Conservation (phyloP, 2,113 vertebrate species). For the human (Homo sapiens) region DNA sequence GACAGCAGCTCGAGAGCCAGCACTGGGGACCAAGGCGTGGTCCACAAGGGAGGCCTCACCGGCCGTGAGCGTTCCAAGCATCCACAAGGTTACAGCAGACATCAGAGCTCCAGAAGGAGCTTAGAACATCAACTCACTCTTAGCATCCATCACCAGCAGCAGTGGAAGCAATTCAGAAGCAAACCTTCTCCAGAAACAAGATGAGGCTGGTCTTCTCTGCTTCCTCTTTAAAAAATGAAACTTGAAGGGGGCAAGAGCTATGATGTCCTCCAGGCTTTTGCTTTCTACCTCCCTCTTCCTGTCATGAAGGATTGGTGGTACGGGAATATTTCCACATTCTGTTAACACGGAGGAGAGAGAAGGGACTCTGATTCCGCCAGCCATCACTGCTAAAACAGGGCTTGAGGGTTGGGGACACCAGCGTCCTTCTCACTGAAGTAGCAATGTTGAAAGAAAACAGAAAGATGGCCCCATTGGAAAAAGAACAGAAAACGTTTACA, state of each 20-base stretch:
- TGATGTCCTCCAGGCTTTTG: no score
- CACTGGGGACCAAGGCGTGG: background rate
- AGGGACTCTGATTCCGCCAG: background rate
- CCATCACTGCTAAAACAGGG: background rate
- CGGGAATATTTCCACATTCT: background rate
- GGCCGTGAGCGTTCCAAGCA: fast-evolving
- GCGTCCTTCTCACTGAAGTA: background rate
- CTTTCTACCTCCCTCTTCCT: background rate
- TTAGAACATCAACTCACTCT: background rate
- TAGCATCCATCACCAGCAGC: background rate
- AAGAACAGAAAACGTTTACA: constrained; percentile 40
- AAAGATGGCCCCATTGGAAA: background rate
- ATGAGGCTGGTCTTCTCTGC: background rate
- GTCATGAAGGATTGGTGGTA: background rate
- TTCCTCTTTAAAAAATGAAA: background rate
- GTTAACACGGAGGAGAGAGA: background rate
- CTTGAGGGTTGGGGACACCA: background rate
- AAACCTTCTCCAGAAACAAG: background rate
- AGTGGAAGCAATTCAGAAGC: background rate
- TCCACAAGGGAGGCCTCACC: background rate
- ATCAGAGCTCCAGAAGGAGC: background rate
- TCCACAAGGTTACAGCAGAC: background rate
- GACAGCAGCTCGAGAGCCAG: background rate
- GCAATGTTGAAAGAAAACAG: background rate
- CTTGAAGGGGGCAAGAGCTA: background rate